Evolutionary conservation across 92 coral and sea anemone species (phyloP).

Genomic region (Zoanthus solanderi): DNA sequence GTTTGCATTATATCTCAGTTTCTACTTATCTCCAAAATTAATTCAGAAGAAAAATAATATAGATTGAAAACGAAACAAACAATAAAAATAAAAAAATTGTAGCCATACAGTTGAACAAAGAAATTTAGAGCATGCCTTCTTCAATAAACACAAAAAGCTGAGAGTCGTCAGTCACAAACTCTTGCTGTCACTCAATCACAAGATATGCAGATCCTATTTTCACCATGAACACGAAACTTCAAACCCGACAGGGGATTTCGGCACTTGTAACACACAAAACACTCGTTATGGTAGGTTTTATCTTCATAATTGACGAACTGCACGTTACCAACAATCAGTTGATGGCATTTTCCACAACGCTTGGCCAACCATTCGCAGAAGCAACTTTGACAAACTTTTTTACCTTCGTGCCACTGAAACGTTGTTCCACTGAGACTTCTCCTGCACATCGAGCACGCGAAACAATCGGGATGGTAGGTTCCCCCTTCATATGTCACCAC

Average conservation of each 20-base stretch:
- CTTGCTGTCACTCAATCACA: slow-evolving; percentile 36
- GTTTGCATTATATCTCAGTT: not conserved
- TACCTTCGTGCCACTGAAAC: slow-evolving; percentile 55
- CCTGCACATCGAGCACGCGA: slow-evolving; percentile 60
- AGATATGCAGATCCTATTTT: slow-evolving; percentile 60
- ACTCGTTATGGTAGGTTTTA: slow-evolving; percentile 59
- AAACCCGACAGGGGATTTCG: slow-evolving; percentile 64
- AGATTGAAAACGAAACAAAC: not conserved
- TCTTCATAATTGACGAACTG: slow-evolving; percentile 63
- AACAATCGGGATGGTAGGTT: slow-evolving; percentile 66
- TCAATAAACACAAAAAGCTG: not conserved
- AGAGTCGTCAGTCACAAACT: slow-evolving; percentile 8
- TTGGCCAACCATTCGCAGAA: slow-evolving; percentile 59
- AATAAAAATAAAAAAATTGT: not conserved
- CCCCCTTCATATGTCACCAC: slow-evolving; percentile 57
- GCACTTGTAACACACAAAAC: slow-evolving; percentile 62
- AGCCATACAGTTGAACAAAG: slow-evolving; percentile 7
- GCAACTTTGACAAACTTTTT: slow-evolving; percentile 66
- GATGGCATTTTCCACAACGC: slow-evolving; percentile 60
- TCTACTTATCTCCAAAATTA: not conserved
- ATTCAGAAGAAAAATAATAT: not conserved
- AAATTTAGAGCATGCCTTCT: not conserved
- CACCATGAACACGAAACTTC: slow-evolving; percentile 66
- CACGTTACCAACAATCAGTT: slow-evolving; percentile 58
- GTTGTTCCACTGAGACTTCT: slow-evolving; percentile 62